A percentile compares a stretch with the other conserved stretches of the same genome.
Evolutionary conservation across 2,113 vertebrate genomes (phyloP).

Genomic region (Alethe diademata): DNA sequence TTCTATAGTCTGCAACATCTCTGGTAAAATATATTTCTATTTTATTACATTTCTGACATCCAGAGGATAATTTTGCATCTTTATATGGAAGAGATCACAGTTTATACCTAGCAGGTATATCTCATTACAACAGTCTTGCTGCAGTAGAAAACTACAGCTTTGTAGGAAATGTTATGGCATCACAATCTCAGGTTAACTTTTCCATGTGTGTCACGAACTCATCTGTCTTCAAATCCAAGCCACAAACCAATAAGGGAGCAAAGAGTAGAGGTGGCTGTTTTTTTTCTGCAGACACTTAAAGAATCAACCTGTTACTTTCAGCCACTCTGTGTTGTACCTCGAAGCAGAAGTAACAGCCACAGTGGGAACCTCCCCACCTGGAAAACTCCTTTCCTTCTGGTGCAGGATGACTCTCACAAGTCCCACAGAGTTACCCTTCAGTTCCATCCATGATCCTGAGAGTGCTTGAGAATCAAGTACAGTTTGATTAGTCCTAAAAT

Average conservation of each 20-base stretch:
- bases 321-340: rapidly evolving
- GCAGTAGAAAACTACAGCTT: background rate
- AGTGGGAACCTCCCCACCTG: background rate
- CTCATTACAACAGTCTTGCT: background rate
- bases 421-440: rapidly evolving
- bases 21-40: background rate
- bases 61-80: background rate
- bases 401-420: rapidly evolving
- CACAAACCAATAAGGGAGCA: background rate
- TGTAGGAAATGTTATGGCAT: background rate
- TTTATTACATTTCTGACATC: background rate
- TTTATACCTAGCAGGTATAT: background rate
- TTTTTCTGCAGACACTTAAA: background rate
- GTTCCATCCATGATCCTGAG: background rate
- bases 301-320: background rate
- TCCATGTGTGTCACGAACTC: rapidly evolving
- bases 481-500: background rate
- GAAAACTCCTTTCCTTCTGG: background rate
- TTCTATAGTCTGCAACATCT: background rate
- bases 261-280: rapidly evolving
- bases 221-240: background rate
- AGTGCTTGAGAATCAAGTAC: background rate
- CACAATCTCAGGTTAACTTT: background rate
- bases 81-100: background rate
- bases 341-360: background rate